Evolutionary conservation across 2,113 vertebrate genomes (phyloP).

Genomic region (Sterna hirundo): DNA sequence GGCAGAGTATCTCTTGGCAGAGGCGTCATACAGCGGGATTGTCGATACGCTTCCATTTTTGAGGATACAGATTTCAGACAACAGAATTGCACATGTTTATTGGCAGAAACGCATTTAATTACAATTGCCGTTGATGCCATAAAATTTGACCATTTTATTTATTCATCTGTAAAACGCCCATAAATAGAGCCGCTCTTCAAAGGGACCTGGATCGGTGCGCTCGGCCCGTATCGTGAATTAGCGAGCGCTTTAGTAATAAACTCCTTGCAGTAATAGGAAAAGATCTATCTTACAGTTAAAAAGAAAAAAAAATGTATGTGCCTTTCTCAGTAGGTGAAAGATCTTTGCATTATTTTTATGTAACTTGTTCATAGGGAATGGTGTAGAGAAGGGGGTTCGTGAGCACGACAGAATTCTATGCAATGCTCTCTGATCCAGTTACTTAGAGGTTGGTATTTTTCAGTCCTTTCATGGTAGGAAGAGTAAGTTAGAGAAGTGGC

Average conservation of each 20-base stretch:
- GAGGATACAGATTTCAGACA: background rate
- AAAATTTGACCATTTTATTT: background rate
- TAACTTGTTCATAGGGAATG: background rate
- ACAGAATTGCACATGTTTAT: background rate
- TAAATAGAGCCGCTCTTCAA: background rate
- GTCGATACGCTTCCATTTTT: background rate
- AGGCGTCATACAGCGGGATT: background rate
- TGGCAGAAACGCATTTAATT: constrained; percentile 1
- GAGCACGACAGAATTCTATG: constrained; percentile 21
- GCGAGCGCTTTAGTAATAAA: background rate
- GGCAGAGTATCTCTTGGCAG: background rate
- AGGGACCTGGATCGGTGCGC: background rate
- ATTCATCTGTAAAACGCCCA: background rate
- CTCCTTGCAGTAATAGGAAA: background rate
- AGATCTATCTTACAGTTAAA: background rate
- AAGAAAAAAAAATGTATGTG: background rate
- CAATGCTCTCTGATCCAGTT: constrained; percentile 14
- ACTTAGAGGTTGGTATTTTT: background rate
- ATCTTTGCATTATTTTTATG: constrained; percentile 1
- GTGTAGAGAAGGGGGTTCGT: background rate
- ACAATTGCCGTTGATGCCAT: background rate
- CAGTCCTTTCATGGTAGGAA: background rate
- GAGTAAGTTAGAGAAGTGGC: background rate
- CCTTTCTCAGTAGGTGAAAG: constrained; percentile 46
- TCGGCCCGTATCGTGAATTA: background rate